phyloP scores from a whole-genome alignment of 2,888 invertebrate genomes.

The Ectemnius lituratus region DNA sequence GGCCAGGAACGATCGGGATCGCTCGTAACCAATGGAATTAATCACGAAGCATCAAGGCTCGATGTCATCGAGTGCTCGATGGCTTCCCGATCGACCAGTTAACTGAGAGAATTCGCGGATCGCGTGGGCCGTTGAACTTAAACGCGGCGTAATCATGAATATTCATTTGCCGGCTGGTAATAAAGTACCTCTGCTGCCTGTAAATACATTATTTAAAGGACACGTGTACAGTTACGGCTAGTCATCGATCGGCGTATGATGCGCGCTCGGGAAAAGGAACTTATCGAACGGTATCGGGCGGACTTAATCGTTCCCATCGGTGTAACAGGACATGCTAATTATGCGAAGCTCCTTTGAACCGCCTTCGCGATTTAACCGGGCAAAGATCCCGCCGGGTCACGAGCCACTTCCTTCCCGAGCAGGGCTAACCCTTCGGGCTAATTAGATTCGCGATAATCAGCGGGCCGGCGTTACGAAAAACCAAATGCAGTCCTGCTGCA shows the following conservation, averaged over 20 bases:
- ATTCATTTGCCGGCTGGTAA: background rate
- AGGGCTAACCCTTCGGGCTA: constrained; percentile 28
- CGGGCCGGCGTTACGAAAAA: constrained; percentile 44
- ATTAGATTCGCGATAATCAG: constrained; percentile 46
- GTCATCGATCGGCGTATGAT: background rate
- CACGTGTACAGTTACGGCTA: background rate
- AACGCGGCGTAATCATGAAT: constrained; percentile 1
- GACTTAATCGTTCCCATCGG: constrained; percentile 1
- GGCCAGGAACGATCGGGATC: constrained; percentile 21
- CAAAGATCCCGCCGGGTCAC: constrained; percentile 5
- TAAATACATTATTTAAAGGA: background rate
- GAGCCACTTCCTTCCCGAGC: background rate
- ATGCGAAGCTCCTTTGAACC: constrained; percentile 15
- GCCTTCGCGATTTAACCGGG: constrained; percentile 22
- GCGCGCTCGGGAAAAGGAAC: background rate
- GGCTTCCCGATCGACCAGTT: background rate
- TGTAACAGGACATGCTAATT: constrained; percentile 17
- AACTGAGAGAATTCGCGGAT: background rate
- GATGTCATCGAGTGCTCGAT: background rate
- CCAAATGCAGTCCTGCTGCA: constrained; percentile 32
- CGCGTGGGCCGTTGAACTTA: constrained; percentile 2
- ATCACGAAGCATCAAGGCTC: constrained; percentile 30
- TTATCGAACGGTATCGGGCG: constrained; percentile 23
- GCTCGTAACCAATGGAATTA: constrained; percentile 39
- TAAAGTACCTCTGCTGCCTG: background rate